phyloP scores from a whole-genome alignment of 2,797 vertebrate species.

The Serranus cabrilla region DNA sequence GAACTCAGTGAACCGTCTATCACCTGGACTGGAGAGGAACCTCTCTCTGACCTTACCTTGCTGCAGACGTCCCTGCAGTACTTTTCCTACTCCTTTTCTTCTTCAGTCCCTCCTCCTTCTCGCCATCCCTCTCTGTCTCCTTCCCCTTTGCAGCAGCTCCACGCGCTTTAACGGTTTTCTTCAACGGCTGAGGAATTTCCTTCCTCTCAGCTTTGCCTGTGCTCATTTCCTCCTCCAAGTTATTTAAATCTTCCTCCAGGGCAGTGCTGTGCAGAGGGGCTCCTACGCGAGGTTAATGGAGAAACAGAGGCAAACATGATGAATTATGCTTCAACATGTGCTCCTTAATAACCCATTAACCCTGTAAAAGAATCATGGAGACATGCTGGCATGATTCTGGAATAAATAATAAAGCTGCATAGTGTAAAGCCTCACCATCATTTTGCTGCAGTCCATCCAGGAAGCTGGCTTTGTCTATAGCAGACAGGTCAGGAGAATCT shows the following conservation, averaged over 20 bases:
- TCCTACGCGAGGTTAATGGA: slow-evolving; percentile 39
- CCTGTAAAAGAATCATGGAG: too few relatives aligned
- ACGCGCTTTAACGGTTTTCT: background rate
- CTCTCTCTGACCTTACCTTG: slow-evolving; percentile 1
- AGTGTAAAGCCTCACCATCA: slow-evolving; percentile 43
- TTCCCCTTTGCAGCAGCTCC: slow-evolving; percentile 38
- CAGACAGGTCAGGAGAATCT: slow-evolving; percentile 51
- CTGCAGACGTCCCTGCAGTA: background rate
- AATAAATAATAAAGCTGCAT: too few relatives aligned
- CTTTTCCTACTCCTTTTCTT: slow-evolving; percentile 20
- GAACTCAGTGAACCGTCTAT: too few relatives aligned
- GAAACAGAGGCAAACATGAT: background rate
- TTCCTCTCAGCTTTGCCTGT: background rate
- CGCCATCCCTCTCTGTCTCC: background rate
- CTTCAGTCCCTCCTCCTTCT: background rate
- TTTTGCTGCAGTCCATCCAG: slow-evolving; percentile 54
- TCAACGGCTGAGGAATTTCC: background rate
- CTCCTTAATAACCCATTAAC: too few relatives aligned
- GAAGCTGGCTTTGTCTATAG: slow-evolving; percentile 63
- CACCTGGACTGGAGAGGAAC: too few relatives aligned
- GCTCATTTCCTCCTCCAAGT: background rate
- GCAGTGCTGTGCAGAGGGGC: slow-evolving; percentile 77
- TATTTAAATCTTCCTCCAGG: slow-evolving; percentile 65
- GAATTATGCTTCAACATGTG: too few relatives aligned
- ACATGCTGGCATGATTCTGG: too few relatives aligned